Evolutionary conservation across 2,888 invertebrate genomes (phyloP).

Genomic region (Chymomyza caudatula): DNA sequence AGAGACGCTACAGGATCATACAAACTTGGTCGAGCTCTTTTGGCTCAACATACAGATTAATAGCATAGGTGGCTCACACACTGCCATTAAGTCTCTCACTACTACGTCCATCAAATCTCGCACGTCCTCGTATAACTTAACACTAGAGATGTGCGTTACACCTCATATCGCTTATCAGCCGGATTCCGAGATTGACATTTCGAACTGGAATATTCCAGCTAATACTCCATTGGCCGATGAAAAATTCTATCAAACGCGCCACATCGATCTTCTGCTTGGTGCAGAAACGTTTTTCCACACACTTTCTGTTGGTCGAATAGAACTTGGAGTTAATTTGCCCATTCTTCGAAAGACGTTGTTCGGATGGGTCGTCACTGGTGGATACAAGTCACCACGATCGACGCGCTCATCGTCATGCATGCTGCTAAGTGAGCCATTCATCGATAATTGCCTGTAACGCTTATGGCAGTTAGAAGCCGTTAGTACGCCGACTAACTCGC

Average conservation of each 20-base stretch:
- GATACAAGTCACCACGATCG: slow-evolving; percentile 1
- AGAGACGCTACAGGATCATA: slow-evolving; percentile 7
- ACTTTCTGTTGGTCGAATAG: slow-evolving; percentile 35
- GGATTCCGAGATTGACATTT: slow-evolving; percentile 25
- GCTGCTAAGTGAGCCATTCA: slow-evolving; percentile 4
- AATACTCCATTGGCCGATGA: slow-evolving; percentile 35
- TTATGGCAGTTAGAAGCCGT: too few relatives aligned
- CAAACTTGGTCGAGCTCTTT: slow-evolving; percentile 23
- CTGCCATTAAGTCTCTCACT: slow-evolving; percentile 19
- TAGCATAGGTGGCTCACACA: not conserved
- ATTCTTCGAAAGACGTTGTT: slow-evolving; percentile 35
- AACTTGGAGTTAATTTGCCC: slow-evolving; percentile 26
- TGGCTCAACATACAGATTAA: slow-evolving; percentile 24
- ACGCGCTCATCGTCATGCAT: not conserved
- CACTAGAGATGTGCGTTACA: slow-evolving; percentile 28
- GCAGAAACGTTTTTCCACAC: slow-evolving; percentile 32
- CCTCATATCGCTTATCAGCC: slow-evolving; percentile 43
- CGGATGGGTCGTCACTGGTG: slow-evolving; percentile 39
- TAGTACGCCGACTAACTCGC: not conserved
- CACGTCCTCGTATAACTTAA: slow-evolving; percentile 19
- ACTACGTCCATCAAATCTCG: slow-evolving; percentile 27
- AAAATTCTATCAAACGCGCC: slow-evolving; percentile 27
- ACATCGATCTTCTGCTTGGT: slow-evolving; percentile 37
- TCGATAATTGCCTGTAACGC: slow-evolving; percentile 14
- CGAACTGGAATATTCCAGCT: slow-evolving; percentile 30